phyloP scores from a whole-genome alignment of 2,797 vertebrate species.

The Ficedula albicollis region DNA sequence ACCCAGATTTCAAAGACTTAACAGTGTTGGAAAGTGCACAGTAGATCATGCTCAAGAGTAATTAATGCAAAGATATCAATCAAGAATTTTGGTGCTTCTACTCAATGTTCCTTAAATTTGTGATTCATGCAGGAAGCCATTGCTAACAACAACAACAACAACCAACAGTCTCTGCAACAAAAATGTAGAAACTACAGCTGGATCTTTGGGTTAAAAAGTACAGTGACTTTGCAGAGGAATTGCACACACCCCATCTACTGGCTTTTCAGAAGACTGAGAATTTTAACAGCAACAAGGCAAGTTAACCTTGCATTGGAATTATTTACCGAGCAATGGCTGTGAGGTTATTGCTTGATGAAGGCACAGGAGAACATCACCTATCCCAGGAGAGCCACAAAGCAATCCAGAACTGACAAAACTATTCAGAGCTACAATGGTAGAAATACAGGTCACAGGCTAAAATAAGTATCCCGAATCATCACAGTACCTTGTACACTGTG shows the following conservation, averaged over 20 bases:
- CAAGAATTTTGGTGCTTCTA: background rate
- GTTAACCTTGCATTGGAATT: background rate
- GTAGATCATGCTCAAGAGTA: background rate
- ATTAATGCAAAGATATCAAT: background rate
- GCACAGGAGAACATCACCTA: background rate
- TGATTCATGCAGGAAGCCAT: background rate
- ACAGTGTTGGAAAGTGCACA: background rate
- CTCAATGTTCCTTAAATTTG: background rate
- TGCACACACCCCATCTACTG: slow-evolving; percentile 64
- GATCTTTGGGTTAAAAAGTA: background rate
- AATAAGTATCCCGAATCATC: background rate
- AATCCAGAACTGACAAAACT: background rate
- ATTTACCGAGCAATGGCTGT: background rate
- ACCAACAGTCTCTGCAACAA: background rate
- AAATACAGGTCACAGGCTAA: background rate
- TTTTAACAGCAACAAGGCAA: background rate
- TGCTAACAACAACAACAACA: too few relatives aligned
- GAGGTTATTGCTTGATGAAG: background rate
- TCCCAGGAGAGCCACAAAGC: background rate
- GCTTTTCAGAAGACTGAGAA: slow-evolving; percentile 39
- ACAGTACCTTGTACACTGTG: background rate
- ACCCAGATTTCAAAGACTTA: background rate
- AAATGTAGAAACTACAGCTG: background rate
- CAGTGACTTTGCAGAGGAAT: background rate
- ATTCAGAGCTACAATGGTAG: background rate